Conservation (phyloP, 2,113 vertebrate genomes). For the Shinisaurus crocodilurus region DNA sequence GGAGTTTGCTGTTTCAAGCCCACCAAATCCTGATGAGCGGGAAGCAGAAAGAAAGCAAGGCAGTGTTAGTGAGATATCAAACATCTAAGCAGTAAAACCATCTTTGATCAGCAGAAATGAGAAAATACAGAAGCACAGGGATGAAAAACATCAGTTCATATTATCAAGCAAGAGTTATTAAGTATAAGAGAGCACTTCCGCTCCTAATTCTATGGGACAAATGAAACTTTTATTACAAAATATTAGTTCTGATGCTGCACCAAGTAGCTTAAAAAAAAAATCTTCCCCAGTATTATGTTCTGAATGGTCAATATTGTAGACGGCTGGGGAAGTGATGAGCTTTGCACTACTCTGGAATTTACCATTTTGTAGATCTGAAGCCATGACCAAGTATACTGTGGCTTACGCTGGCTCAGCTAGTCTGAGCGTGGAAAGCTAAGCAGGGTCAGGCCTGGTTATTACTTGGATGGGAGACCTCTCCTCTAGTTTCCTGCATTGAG, state of each 20-base stretch:
- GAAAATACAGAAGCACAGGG: background rate
- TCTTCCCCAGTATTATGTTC: background rate
- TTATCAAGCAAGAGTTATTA: background rate
- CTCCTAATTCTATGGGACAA: background rate
- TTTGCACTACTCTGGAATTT: background rate
- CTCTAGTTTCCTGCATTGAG: too few species aligned
- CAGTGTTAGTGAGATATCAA: constrained; percentile 70
- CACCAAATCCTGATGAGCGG: constrained; percentile 94
- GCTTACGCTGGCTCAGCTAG: too few species aligned
- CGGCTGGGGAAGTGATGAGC: background rate
- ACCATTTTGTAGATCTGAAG: background rate
- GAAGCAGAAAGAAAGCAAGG: constrained; percentile 80
- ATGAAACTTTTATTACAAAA: background rate
- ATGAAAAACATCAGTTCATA: background rate
- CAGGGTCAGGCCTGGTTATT: too few species aligned
- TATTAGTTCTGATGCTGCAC: background rate
- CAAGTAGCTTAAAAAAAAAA: background rate
- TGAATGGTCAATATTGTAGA: background rate
- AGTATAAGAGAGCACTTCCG: background rate
- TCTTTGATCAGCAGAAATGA: constrained; percentile 30
- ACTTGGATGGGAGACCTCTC: too few species aligned
- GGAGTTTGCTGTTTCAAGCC: constrained; percentile 93
- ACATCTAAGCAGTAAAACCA: constrained; percentile 39
- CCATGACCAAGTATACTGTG: too few species aligned
- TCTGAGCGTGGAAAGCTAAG: too few species aligned